Evolutionary conservation across 2,797 vertebrate genomes (phyloP), one percentile per base, ranked within the genome.

Genomic region (Iguana delicatissima): DNA sequence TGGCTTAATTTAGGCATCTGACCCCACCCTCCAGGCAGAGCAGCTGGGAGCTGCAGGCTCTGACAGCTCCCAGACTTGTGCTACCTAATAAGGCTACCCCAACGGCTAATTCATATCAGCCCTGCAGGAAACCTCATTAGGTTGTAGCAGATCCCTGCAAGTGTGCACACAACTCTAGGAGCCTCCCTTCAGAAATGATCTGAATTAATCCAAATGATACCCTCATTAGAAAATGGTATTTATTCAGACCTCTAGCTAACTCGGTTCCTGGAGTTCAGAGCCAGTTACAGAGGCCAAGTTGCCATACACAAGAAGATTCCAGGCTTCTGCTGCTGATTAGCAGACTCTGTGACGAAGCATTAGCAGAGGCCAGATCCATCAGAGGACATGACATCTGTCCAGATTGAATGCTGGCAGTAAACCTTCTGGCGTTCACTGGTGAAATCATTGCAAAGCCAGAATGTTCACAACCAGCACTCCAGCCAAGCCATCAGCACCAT

Each of bases 71-170:
- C 81, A 84, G 74, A n/a, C 29, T 52, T 26, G 5, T 87, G 72
- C 72, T 84, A 55, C 86, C 90, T 84, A 91, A 84, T 80, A 91
- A 87, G 72, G 73, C n/a, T 79, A 74, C 57, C 57, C 73, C 73
- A 69, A 55, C 38, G 62, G 80, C 59, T 87, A 84, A 84, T 84
- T 88, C 74, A 26, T 69, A 88, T 5, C 62, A 84, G 20, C 38
- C 62, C 86, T 84, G 73, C 14, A 80, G 62, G 86, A 80, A 55
- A 84, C 42, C 73, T 84, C 73, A 80, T 91, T 91, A 87, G 35
- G 46, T 46, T 86, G 32, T n/a, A 90, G 46, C 77, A 79, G 35
- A 26, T 86, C 84, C 29, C 62, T 72, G 83, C 35, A 35, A 80
- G 77, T 29, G n/a, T 46, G 10, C 22, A 46, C 73, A 59, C 26